Evolutionary conservation across 2,797 vertebrate species (phyloP).

Genomic region (Rhodeus uyekii): DNA sequence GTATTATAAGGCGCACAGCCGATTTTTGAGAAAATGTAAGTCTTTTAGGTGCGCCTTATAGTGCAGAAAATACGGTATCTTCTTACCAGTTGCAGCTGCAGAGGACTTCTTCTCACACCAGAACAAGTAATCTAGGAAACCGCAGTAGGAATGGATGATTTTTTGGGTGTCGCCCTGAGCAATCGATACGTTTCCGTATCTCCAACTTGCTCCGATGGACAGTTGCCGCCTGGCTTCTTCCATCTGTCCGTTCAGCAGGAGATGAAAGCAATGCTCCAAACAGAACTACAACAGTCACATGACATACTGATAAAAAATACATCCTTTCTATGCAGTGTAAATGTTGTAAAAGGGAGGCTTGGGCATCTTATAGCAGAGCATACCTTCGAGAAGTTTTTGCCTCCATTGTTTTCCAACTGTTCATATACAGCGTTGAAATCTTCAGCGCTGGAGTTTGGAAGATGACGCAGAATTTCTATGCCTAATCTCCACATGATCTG

Average conservation of each 20-base stretch:
- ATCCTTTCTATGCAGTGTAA: background rate
- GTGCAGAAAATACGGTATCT: too few species aligned
- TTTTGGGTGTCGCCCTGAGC: constrained; percentile 74
- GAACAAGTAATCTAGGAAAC: constrained; percentile 83
- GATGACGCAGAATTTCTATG: constrained; percentile 87
- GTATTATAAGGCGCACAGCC: too few species aligned
- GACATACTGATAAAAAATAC: background rate
- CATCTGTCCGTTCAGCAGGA: constrained; percentile 79
- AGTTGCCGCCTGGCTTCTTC: constrained; percentile 83
- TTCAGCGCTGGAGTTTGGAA: constrained; percentile 76
- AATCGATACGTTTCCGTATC: constrained; percentile 76
- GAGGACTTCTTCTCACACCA: constrained; percentile 81
- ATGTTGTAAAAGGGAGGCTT: background rate
- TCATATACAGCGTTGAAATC: constrained; percentile 85
- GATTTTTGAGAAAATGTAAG: too few species aligned
- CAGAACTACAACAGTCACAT: constrained; percentile 74
- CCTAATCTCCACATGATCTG: constrained; percentile 88
- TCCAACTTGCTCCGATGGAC: constrained; percentile 83
- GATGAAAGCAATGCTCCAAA: constrained; percentile 86
- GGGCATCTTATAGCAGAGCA: background rate
- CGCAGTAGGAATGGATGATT: constrained; percentile 85
- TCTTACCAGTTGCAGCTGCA: constrained; percentile 72
- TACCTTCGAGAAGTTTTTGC: constrained; percentile 86
- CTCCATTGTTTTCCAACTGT: constrained; percentile 84
- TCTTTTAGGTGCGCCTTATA: too few species aligned